These are phyloP conservation scores for Dexiosoma caninum DNA, from an alignment of 2,888 invertebrate species.

Conservation along the genomic window DNA sequence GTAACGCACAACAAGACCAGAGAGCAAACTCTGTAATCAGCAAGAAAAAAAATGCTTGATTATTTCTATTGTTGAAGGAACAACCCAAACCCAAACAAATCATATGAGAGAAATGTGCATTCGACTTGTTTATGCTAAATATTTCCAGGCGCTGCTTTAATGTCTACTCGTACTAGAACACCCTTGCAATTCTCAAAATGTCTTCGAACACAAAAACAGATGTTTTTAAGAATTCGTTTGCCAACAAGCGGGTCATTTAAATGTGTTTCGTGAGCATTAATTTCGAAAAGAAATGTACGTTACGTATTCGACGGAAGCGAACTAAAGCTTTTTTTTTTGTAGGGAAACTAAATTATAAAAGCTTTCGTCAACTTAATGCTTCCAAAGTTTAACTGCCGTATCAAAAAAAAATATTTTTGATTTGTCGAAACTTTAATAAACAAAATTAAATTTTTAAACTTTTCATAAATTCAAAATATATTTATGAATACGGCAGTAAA, in stretches of 20 bases:
- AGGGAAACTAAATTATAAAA: not conserved
- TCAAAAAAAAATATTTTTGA: too few species aligned
- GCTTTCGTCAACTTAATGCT: not conserved
- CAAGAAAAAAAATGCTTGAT: slow-evolving; percentile 12
- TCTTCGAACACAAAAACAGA: slow-evolving; percentile 33
- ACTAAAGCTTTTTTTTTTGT: slow-evolving; percentile 10
- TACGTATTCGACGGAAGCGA: slow-evolving; percentile 1
- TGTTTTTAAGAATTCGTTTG: slow-evolving; percentile 28
- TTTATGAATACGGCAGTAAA: too few species aligned
- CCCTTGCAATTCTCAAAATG: not conserved
- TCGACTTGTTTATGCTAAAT: not conserved
- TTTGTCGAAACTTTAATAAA: too few species aligned
- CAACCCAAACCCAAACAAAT: slow-evolving; percentile 4
- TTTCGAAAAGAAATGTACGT: not conserved
- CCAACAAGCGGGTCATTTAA: slow-evolving; percentile 30
- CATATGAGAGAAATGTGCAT: slow-evolving; percentile 8
- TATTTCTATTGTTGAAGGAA: slow-evolving; percentile 22
- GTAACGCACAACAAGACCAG: not conserved
- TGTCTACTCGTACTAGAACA: too few species aligned
- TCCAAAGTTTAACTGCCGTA: too few species aligned
- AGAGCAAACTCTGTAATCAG: too few species aligned
- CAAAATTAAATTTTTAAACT: too few species aligned
- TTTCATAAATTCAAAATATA: too few species aligned
- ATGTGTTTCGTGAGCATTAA: slow-evolving; percentile 45
- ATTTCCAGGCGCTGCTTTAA: not conserved